Base-by-base conservation (phyloP, 1,140 invertebrate species). In the Zophobas morio region DNA sequence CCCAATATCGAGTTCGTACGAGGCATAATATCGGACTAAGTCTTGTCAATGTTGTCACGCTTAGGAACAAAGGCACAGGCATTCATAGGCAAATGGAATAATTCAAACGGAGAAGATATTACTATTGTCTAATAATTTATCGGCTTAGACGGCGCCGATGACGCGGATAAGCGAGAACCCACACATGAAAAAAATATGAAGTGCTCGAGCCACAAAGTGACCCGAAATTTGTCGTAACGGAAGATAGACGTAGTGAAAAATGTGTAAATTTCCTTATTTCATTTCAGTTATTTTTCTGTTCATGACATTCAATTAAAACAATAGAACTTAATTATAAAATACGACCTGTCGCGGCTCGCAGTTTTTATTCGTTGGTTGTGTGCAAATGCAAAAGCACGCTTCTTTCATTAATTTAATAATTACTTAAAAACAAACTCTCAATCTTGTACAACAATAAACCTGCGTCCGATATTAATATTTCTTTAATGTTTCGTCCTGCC, bases 291-390 rank as follows among this genome's bases (percentile, higher is more conserved):
- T 53, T 73, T 54, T 42, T 73, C 71, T 73, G 71, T 35, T 73
- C 54, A 56, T 73, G 71, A 73, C 71, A 73, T 73, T 73, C 71
- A 73, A 73, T 73, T 73, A 73, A 73, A 73, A 73, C 71, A 73
- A 73, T 73, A 73, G 71, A 73, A 73, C 71, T 73, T 73, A 73
- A 73, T 73, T 73, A 73, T 73, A 73, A 73, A 73, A 54, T 73
- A 73, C 71, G 49, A 73, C 71, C 54, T 73, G 71, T 73, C 71
- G 37, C 40, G 71, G 37, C 39, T 72, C 4, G 60, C 39, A 33
- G 37, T 66, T 66, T 66, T 66, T 66, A 66, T 66, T 66, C 60
- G 60, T 66, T 66, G 40, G 60, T 66, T 66, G 39, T 66, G 39
- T 66, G 39, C 60, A 66, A 66, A 66, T 66, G 60, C 39, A 42